phyloP scores from a whole-genome alignment of 1,140 invertebrate species.

The Bradysia coprophila region DNA sequence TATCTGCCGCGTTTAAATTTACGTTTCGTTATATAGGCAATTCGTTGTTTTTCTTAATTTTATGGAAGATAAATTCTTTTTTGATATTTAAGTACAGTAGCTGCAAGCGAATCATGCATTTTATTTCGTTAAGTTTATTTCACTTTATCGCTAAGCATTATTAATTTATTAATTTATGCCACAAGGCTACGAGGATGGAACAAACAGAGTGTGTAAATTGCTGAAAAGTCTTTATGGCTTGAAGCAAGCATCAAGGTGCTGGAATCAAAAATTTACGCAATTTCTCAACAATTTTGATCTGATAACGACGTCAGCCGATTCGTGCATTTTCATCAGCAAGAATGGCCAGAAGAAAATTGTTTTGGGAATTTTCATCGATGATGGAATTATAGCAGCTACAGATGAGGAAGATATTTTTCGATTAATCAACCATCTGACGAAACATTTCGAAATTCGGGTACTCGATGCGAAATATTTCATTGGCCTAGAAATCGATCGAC shows the following conservation, averaged over 20 bases:
- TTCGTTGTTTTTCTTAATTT: too few species aligned
- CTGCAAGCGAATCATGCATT: too few species aligned
- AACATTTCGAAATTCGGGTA: constrained; percentile 12
- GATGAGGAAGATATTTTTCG: constrained; percentile 7
- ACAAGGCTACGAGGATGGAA: constrained; percentile 8
- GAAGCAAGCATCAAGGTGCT: constrained; percentile 11
- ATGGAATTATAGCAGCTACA: constrained; percentile 17
- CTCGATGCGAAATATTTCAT: constrained; percentile 10
- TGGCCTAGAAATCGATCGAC: constrained; percentile 12
- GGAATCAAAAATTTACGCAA: constrained; percentile 13
- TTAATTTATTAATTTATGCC: too few species aligned
- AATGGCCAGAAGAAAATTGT: constrained; percentile 11
- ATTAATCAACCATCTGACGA: constrained; percentile 11
- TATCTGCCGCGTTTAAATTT: too few species aligned
- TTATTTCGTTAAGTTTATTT: too few species aligned
- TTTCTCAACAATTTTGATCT: constrained; percentile 19
- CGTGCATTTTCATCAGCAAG: constrained; percentile 17
- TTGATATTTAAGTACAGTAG: too few species aligned
- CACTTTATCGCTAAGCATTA: too few species aligned
- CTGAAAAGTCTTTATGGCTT: constrained; percentile 13
- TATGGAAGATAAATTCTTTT: too few species aligned
- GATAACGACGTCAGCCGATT: constrained; percentile 13
- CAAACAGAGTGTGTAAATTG: constrained; percentile 7
- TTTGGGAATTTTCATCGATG: constrained; percentile 27
- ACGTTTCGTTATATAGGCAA: too few species aligned